Evolutionary conservation across 2,888 invertebrate genomes (phyloP).

Genomic region (Aleiodes leptofemur): DNA sequence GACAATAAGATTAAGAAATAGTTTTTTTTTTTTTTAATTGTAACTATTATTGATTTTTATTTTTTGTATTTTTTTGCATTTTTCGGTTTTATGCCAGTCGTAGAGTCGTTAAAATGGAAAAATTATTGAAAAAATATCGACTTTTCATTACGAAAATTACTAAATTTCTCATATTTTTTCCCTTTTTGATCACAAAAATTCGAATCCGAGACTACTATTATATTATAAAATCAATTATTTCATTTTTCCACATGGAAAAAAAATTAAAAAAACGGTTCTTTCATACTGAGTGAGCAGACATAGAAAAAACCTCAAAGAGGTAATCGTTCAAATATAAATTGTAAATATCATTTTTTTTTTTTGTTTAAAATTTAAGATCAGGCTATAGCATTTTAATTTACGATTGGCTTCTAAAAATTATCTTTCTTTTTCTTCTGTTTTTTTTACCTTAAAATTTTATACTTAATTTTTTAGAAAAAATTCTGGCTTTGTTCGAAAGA

Average conservation of each 20-base stretch:
- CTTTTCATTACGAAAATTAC: slow-evolving; percentile 22
- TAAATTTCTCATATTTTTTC: slow-evolving; percentile 3
- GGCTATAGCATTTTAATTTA: slow-evolving; percentile 20
- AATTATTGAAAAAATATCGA: slow-evolving; percentile 49
- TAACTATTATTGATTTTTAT: slow-evolving; percentile 34
- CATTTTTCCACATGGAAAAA: background rate
- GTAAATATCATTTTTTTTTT: slow-evolving; percentile 19
- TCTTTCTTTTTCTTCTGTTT: background rate
- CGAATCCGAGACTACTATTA: slow-evolving; percentile 21
- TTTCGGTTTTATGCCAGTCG: slow-evolving; percentile 37
- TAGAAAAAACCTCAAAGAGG: slow-evolving; percentile 35
- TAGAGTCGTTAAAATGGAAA: slow-evolving; percentile 49
- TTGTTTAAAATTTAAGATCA: slow-evolving; percentile 13
- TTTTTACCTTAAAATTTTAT: background rate
- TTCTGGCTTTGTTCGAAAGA: slow-evolving; percentile 26
- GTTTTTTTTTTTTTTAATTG: slow-evolving; percentile 44
- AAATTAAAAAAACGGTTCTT: background rate
- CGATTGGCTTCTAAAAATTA: slow-evolving; percentile 29
- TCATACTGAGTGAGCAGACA: slow-evolving; percentile 7
- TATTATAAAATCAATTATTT: background rate
- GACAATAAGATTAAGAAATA: slow-evolving; percentile 42
- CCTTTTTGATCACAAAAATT: slow-evolving; percentile 22
- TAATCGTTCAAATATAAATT: slow-evolving; percentile 36
- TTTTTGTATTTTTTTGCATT: slow-evolving; percentile 38
- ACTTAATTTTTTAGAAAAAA: slow-evolving; percentile 16